A percentile compares a stretch with the other conserved stretches of the same genome.
These are phyloP conservation scores for Muscicapa striata DNA, from an alignment of 2,797 vertebrate species.

Conservation along the genomic window DNA sequence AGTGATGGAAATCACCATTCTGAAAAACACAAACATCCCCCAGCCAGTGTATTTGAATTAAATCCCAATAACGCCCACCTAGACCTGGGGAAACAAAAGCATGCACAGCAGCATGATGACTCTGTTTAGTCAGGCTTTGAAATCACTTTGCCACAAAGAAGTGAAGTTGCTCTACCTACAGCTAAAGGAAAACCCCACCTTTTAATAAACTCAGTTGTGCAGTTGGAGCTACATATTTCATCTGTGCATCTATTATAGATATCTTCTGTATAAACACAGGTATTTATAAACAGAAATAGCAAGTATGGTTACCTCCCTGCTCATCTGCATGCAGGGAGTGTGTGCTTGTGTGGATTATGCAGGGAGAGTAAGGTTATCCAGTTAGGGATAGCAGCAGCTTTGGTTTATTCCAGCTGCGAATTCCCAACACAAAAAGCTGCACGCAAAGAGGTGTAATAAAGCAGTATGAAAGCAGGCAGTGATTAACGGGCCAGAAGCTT, in stretches of 20 bases:
- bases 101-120: background rate
- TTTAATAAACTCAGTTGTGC: background rate
- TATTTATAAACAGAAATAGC: background rate
- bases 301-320: background rate
- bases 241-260: background rate
- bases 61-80: background rate
- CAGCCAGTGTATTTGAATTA: background rate
- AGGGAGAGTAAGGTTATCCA: background rate
- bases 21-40: background rate
- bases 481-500: slow-evolving; percentile 62
- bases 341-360: background rate
- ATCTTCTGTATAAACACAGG: background rate
- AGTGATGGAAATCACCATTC: background rate
- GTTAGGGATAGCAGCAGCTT: slow-evolving; percentile 17
- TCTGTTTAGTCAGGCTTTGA: background rate
- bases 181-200: background rate
- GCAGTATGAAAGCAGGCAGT: slow-evolving; percentile 56
- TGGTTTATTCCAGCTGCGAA: slow-evolving; percentile 34
- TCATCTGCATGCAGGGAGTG: background rate
- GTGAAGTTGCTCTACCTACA: background rate
- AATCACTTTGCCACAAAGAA: background rate
- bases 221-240: background rate
- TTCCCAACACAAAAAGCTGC: slow-evolving; percentile 41
- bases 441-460: slow-evolving; percentile 24
- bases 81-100: background rate